Conservation (phyloP, 2,888 invertebrate genomes). For the Alloscopus bannaensis region DNA sequence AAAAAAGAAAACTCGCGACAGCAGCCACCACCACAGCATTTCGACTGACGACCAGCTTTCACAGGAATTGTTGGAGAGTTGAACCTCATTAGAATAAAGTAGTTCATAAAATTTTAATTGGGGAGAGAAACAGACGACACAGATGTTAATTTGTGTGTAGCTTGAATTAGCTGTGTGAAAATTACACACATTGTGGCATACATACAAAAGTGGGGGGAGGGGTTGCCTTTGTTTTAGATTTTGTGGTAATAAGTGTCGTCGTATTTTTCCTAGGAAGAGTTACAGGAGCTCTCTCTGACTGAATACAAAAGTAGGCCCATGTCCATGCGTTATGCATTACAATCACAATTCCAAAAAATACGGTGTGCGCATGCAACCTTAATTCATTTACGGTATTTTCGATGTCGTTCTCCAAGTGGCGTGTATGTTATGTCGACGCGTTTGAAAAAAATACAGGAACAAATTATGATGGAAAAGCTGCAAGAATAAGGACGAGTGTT, state of each 20-base stretch:
- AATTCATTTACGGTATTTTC: no score
- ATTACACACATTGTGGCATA: conserved; percentile 42
- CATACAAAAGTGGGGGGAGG: neutral
- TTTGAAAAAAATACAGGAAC: no score
- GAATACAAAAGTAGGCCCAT: no score
- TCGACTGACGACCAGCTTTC: no score
- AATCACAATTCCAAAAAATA: neutral
- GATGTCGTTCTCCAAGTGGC: no score
- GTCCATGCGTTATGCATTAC: neutral
- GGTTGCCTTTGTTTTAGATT: conserved; percentile 39
- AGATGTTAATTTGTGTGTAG: conserved; percentile 55
- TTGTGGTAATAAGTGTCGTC: neutral
- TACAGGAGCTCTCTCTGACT: neutral
- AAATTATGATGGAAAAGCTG: neutral
- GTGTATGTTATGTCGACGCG: no score
- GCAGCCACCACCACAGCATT: no score
- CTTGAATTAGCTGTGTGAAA: conserved; percentile 51
- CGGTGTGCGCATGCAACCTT: conserved; percentile 2
- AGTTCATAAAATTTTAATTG: conserved; percentile 63
- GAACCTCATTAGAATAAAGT: conserved; percentile 59
- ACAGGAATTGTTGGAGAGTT: no score
- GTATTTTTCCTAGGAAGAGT: neutral
- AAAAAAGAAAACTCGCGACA: no score
- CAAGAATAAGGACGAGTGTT: no score
- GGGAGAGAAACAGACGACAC: conserved; percentile 51